Base-by-base conservation (phyloP, 2,113 vertebrate species). In the Podarcis muralis region DNA sequence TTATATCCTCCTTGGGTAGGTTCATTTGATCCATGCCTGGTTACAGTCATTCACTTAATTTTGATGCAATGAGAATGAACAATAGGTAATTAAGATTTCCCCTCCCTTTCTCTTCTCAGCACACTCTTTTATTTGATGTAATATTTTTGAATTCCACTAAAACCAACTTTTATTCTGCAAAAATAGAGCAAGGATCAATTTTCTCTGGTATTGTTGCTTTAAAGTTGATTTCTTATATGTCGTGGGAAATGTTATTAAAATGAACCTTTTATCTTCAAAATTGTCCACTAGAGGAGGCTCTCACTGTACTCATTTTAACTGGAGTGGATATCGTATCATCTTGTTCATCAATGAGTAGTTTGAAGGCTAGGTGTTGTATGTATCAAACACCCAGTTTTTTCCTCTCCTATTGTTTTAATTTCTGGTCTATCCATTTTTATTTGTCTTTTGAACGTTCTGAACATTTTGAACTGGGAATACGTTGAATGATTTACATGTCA, bases 201-300 rank as follows among this genome's bases (percentile, higher is more conserved):
- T 48, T 48, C 43, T 48, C 43, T 48, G 43, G 43, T 48, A 9
- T 48, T 48, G 43, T 48, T 48, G 43, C 43, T 48, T 48, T 48
- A 48, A 48, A 48, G 43, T 48, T 48, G 43, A 48, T 48, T 48
- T 48, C 43, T 48, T 48, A 48, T 48, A 9, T 75, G 69, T 62
- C 69, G 18, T 22, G 74, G 80, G 57, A 78, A 15, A 74, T 11
- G 78, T 8, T 74, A 75, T 12, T 9, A 65, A 8, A 32, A 27
- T 76, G 11, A 48, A 48, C 37, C 22, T 35, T 81, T 23, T 72
- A 48, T 48, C 72, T 87, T 72, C 32, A 72, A 30, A 53, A 72
- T 25, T 92, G 66, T 22, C 90, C 93, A 92, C 91, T 72, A 93
- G 82, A 87, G 83, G 53, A 83, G 0, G 37, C 6, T 57, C 87